Evolutionary conservation across 1,140 invertebrate genomes (phyloP).

Genomic region (Sminthurides bifidus): DNA sequence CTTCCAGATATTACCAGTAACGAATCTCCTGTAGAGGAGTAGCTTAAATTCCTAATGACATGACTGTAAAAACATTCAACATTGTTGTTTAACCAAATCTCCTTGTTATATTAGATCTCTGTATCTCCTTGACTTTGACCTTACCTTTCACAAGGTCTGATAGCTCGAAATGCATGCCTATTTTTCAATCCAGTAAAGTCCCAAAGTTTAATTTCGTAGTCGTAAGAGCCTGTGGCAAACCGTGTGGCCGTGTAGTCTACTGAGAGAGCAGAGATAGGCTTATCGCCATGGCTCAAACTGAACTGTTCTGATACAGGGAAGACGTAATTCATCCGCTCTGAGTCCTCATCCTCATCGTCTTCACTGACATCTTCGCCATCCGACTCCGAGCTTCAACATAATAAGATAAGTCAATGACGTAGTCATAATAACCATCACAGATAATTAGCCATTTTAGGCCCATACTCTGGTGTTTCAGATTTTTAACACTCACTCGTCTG

Average conservation of each 20-base stretch:
- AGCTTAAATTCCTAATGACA: constrained; percentile 79
- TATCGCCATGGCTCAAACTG: constrained; percentile 67
- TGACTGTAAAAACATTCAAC: constrained; percentile 48
- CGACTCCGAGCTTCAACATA: constrained; percentile 7
- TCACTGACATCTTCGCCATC: constrained; percentile 34
- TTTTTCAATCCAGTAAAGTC: constrained; percentile 95
- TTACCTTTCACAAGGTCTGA: constrained; percentile 81
- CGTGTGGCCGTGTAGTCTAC: constrained; percentile 86
- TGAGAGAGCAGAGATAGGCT: constrained; percentile 73
- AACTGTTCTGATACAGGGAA: constrained; percentile 71
- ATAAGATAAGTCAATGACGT: constrained; percentile 26
- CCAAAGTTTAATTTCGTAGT: constrained; percentile 94
- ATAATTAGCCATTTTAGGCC: constrained; percentile 14
- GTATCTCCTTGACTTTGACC: neutral
- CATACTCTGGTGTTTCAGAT: constrained; percentile 17
- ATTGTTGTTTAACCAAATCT: neutral
- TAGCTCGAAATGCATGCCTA: constrained; percentile 56
- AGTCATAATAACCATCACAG: constrained; percentile 32
- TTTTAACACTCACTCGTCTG: too few species aligned
- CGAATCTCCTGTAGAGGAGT: constrained; percentile 84
- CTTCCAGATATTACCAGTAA: constrained; percentile 89
- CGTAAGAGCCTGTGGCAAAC: constrained; percentile 80
- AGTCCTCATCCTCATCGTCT: constrained; percentile 40
- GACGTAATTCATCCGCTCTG: too few species aligned
- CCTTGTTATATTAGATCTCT: neutral